These are phyloP conservation scores for Fragum fragum DNA, from an alignment of 2,888 invertebrate genomes.

Conservation along the genomic window DNA sequence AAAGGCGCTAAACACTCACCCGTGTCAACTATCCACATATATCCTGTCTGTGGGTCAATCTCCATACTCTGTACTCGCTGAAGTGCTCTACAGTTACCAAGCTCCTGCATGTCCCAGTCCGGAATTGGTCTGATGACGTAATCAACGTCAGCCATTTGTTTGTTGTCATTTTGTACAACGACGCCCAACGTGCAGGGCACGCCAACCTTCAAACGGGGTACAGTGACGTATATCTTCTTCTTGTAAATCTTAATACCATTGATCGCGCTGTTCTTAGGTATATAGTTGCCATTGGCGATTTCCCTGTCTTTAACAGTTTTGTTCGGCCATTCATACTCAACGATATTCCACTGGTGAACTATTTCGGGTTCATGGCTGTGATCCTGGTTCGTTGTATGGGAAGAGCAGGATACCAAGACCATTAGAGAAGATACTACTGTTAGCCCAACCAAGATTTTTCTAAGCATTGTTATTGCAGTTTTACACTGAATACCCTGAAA, in stretches of 20 bases:
- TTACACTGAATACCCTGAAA: background rate
- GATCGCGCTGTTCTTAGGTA: conserved; percentile 65
- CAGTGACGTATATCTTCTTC: conserved; percentile 66
- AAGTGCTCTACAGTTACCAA: conserved; percentile 67
- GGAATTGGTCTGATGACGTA: conserved; percentile 69
- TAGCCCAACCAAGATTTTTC: background rate
- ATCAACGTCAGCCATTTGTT: conserved; percentile 34
- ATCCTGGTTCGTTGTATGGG: conserved; percentile 1
- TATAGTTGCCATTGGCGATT: conserved; percentile 52
- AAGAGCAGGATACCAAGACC: background rate
- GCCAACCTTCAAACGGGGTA: conserved; percentile 68
- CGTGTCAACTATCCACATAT: conserved; percentile 76
- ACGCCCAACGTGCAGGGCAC: conserved; percentile 70
- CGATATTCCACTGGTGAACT: conserved; percentile 71
- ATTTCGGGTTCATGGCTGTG: conserved; percentile 38
- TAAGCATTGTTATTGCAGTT: background rate
- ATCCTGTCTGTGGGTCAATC: conserved; percentile 72
- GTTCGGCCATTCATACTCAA: conserved; percentile 78
- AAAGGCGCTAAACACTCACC: no score
- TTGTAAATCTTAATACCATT: conserved; percentile 74
- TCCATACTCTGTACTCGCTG: conserved; percentile 75
- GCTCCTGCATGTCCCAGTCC: conserved; percentile 66
- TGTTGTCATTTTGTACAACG: conserved; percentile 36
- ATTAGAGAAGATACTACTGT: background rate
- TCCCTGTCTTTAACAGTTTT: conserved; percentile 58